Conservation (phyloP, 2,888 invertebrate species). For the Marronus borbonicus region DNA sequence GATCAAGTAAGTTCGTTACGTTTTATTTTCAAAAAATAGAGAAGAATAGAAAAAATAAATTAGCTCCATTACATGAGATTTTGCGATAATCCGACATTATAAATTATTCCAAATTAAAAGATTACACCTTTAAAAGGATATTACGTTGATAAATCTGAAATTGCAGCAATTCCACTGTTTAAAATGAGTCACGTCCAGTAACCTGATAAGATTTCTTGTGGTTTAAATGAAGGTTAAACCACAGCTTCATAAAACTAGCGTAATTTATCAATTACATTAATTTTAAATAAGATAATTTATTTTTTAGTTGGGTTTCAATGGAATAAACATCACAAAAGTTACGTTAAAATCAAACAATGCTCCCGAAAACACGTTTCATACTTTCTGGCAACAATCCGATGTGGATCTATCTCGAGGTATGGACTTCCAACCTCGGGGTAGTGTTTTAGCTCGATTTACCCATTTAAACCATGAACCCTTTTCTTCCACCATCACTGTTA, state of each 20-base stretch:
- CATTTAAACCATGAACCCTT: conserved; percentile 85
- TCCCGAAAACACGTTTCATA: conserved; percentile 74
- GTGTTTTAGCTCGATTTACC: conserved; percentile 81
- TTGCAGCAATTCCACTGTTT: too few relatives aligned
- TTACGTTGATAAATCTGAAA: too few relatives aligned
- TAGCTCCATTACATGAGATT: not conserved
- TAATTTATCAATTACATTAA: too few relatives aligned
- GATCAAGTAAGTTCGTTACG: conserved; percentile 71
- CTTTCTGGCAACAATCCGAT: conserved; percentile 87
- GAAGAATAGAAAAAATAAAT: not conserved
- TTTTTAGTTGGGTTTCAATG: conserved; percentile 76
- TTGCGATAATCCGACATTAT: too few relatives aligned
- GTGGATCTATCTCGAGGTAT: conserved; percentile 85
- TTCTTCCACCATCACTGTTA: conserved; percentile 73
- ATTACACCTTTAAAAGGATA: too few relatives aligned
- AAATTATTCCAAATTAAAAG: too few relatives aligned
- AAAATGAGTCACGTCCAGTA: too few relatives aligned
- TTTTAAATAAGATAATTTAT: not conserved
- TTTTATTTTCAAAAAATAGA: not conserved
- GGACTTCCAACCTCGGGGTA: conserved; percentile 85
- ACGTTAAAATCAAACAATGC: conserved; percentile 73
- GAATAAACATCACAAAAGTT: conserved; percentile 75
- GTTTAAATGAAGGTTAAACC: not conserved
- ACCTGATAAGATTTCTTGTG: too few relatives aligned
- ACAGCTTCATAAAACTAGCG: not conserved